Evolutionary conservation across 2,888 invertebrate species (phyloP).

Genomic region (Eucera pruinosa): DNA sequence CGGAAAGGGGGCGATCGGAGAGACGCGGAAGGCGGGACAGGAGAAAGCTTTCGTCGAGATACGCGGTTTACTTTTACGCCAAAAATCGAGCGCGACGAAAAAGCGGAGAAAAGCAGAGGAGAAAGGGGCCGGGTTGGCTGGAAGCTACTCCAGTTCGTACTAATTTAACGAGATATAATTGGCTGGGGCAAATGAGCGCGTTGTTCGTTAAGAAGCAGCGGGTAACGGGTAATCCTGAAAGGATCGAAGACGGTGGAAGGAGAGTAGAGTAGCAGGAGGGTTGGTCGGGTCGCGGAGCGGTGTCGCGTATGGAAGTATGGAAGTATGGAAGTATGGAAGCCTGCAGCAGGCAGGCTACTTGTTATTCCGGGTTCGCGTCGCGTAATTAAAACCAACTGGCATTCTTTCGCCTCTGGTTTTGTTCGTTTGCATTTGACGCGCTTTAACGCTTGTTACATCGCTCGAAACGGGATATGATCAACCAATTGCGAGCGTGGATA

Average conservation of each 20-base stretch:
- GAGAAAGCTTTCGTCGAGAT: slow-evolving; percentile 17
- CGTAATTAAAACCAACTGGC: slow-evolving; percentile 47
- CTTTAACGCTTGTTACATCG: not conserved
- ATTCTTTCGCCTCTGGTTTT: not conserved
- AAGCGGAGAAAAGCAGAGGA: not conserved
- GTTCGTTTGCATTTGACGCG: not conserved
- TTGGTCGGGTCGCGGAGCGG: not conserved
- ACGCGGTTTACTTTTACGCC: slow-evolving; percentile 6
- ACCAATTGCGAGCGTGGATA: not conserved
- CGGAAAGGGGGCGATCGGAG: not conserved
- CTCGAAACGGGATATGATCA: not conserved
- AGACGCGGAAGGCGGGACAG: not conserved
- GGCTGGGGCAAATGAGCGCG: not conserved
- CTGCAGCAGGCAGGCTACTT: slow-evolving; percentile 12
- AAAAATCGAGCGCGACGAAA: not conserved
- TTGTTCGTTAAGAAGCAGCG: slow-evolving; percentile 37
- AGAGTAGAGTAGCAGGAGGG: too few species aligned
- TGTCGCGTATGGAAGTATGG: slow-evolving; percentile 34
- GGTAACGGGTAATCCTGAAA: slow-evolving; percentile 47
- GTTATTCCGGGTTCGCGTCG: slow-evolving; percentile 32
- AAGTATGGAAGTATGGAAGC: too few species aligned
- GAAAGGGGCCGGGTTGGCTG: not conserved
- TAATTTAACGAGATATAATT: slow-evolving; percentile 56
- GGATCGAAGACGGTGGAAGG: not conserved
- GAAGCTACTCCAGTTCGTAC: slow-evolving; percentile 34